Evolutionary conservation across 1,140 invertebrate species (phyloP).

Genomic region (Hycleus cichorii): DNA sequence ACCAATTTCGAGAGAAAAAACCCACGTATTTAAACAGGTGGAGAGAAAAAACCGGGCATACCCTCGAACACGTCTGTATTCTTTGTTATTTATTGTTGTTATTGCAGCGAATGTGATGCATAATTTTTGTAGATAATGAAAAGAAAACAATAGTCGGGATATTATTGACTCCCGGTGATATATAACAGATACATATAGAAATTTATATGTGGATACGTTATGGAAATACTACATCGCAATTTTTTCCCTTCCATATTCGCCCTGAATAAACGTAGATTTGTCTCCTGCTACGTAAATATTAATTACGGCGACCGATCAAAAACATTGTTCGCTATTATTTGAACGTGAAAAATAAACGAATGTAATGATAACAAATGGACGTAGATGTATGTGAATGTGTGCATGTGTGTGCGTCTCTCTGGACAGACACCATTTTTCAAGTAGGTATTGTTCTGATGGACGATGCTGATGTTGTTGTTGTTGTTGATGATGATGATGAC

Average conservation of each 20-base stretch:
- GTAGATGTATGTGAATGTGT: neutral
- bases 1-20: neutral
- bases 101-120: neutral
- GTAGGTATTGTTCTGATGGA: conserved; percentile 10
- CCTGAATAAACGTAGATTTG: conserved; percentile 20
- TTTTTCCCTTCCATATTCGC: too few relatives aligned
- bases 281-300: conserved; percentile 23
- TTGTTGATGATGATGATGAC: too few relatives aligned
- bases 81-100: neutral
- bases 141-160: conserved; percentile 17
- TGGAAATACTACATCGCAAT: too few relatives aligned
- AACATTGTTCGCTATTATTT: conserved; percentile 20
- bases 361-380: conserved; percentile 16
- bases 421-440: conserved; percentile 3
- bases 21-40: neutral
- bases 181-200: neutral
- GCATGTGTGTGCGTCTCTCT: neutral
- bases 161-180: conserved; percentile 17
- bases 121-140: conserved; percentile 6
- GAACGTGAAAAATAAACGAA: conserved; percentile 22
- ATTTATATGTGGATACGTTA: too few relatives aligned
- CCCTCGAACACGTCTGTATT: too few relatives aligned
- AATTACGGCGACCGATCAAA: conserved; percentile 21
- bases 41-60: too few relatives aligned
- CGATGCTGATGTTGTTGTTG: too few relatives aligned